phyloP scores from a whole-genome alignment of 2,113 vertebrate species.

The Trogon melanurus region DNA sequence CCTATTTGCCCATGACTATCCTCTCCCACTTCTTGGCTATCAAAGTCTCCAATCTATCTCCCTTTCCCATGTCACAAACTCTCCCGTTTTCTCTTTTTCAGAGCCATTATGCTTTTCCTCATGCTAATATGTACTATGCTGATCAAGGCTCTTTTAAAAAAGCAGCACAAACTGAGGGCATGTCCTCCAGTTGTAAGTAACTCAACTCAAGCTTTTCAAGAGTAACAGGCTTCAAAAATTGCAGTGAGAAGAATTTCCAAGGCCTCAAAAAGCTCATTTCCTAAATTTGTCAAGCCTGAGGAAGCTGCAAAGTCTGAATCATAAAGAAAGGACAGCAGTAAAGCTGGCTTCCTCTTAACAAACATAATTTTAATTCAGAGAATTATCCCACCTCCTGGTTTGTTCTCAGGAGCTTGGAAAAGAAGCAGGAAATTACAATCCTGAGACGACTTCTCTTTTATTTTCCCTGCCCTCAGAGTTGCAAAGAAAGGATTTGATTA shows the following conservation, averaged over 20 bases:
- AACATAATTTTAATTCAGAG: slow-evolving; percentile 3
- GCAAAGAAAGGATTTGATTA: slow-evolving; percentile 40
- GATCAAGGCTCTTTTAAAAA: not conserved
- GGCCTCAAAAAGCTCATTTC: not conserved
- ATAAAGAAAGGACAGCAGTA: not conserved
- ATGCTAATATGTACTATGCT: not conserved
- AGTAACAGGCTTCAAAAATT: slow-evolving; percentile 2
- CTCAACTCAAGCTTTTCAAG: not conserved
- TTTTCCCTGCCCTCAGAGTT: not conserved
- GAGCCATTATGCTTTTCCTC: not conserved
- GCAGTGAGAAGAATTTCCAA: not conserved
- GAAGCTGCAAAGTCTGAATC: not conserved
- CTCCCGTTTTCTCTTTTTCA: not conserved
- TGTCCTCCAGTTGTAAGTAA: not conserved
- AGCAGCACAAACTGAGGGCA: not conserved
- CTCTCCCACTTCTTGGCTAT: not conserved
- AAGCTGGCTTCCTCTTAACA: not conserved
- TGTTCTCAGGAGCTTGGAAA: not conserved
- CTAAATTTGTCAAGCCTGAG: slow-evolving; percentile 1
- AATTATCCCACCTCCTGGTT: not conserved
- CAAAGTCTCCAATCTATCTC: not conserved
- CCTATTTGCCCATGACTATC: not conserved
- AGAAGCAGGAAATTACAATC: slow-evolving; percentile 21
- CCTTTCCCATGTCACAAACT: not conserved
- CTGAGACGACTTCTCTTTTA: not conserved